Base-by-base conservation (phyloP, 2,888 invertebrate species). In the Tubiluchus corallicola region DNA sequence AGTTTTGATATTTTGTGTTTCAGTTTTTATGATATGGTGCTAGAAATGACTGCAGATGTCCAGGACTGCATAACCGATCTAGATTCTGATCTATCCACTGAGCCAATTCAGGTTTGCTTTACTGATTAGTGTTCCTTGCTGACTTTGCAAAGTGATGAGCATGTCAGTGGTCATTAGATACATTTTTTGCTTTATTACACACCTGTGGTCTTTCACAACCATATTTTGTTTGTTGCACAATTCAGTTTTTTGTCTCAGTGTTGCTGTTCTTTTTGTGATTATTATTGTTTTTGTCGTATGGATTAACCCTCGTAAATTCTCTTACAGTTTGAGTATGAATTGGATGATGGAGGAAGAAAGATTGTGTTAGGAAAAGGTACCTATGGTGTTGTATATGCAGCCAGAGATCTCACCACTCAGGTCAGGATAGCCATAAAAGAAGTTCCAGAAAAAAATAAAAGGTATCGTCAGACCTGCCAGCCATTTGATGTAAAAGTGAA, bases 401-500 rank as follows among this genome's bases (percentile, higher is more conserved):
- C 92, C 0, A 68, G 87, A 2, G 92, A 96, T 66, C 73, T 84
- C 51, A 83, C 81, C 62, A 96, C 87, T 0, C 94, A 88, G 71
- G 78, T 80, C 5, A 72, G 85, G 48, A 92, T 98, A 53, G 98
- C 98, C 2, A 85, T 96, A 16, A 98, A 99, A 64, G 98, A 98
- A 70, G 85, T 99, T 49, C 90, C 90, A 0, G 96, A 96, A 65
- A 81, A 82, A 62, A 87, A 88, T 65, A 72, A 87, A 2, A 88
- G 90, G 67, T 73, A 63, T n/a, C n/a, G n/a, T n/a, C n/a, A n/a
- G n/a, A n/a, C n/a, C n/a, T n/a, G n/a, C n/a, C n/a, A n/a, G n/a
- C n/a, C n/a, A n/a, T n/a, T n/a, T n/a, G n/a, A n/a, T n/a, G n/a
- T n/a, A n/a, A n/a, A n/a, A n/a, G n/a, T n/a, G n/a, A n/a, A n/a